Base-by-base conservation (phyloP, 2,797 vertebrate genomes). In the Uromys caudimaculatus region DNA sequence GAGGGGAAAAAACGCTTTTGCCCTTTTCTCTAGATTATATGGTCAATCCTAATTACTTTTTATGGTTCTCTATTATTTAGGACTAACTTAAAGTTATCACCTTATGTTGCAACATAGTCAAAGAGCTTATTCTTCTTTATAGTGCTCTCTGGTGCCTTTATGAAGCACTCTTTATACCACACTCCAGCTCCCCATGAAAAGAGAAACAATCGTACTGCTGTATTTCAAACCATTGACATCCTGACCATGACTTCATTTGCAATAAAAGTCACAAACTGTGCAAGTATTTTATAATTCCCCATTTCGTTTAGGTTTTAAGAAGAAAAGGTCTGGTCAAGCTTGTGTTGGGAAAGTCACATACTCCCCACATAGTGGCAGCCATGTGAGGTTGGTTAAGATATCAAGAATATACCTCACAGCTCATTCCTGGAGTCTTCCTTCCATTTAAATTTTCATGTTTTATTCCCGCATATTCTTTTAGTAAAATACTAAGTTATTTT, bases 11-110 rank as follows among this genome's bases (percentile, higher is more conserved):
- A 85, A 58, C 50, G 0, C 5, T 73, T 95, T 95, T 62, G 78
- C 7, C 81, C 52, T 96, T 95, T 95, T 87, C 69, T 95, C 13
- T 91, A 93, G 92, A 94, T 95, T 94, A 93, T 69, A 24, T 92
- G 23, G 89, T 96, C 89, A 96, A 96, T 78, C 78, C 95, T 85
- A 94, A 96, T 97, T 98, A 91, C 92, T 84, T 97, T 98, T 98
- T 97, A 97, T 38, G 79, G 38, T 50, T 81, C 75, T 86, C 79
- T 96, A 94, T 97, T 97, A 97, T 95, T 96, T 92, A 94, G 86
- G 58, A 24, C 69, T 93, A 67, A 95, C 78, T 71, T 95, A 81
- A 96, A 97, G 92, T 97, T 96, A 91, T 95, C 97, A 82, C 97
- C 92, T 94, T 77, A 38, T 86, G 91, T 62, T 95, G 41, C 81